Evolutionary conservation across 2,888 invertebrate species (phyloP).

Genomic region (Agrotis exclamationis): DNA sequence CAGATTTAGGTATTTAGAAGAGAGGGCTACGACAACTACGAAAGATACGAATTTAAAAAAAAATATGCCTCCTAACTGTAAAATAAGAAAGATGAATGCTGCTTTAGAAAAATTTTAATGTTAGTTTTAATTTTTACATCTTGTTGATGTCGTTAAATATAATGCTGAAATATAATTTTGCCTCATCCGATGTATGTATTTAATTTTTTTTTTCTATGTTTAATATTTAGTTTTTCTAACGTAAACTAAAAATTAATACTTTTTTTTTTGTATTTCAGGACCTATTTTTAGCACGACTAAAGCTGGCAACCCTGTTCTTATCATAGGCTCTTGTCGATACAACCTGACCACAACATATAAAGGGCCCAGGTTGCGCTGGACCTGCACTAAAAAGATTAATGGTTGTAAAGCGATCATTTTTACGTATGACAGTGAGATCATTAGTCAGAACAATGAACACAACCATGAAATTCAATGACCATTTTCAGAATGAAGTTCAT

Average conservation of each 20-base stretch:
- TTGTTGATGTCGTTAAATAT: too few relatives aligned
- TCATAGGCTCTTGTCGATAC: slow-evolving; percentile 37
- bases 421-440: slow-evolving; percentile 17
- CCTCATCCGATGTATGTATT: too few relatives aligned
- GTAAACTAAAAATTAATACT: neutral
- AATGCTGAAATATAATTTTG: too few relatives aligned
- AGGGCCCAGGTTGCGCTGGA: slow-evolving; percentile 37
- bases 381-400: slow-evolving; percentile 20
- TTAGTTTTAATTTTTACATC: too few relatives aligned
- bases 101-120: too few relatives aligned
- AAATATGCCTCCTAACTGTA: too few relatives aligned
- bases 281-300: slow-evolving; percentile 38
- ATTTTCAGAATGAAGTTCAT: neutral
- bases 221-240: too few relatives aligned
- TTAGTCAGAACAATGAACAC: slow-evolving; percentile 33
- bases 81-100: too few relatives aligned
- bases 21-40: too few relatives aligned
- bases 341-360: slow-evolving; percentile 23
- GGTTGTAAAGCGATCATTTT: slow-evolving; percentile 37
- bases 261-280: slow-evolving; percentile 32
- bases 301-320: slow-evolving; percentile 47
- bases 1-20: too few relatives aligned
- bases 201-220: too few relatives aligned
- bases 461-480: slow-evolving; percentile 19
- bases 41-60: too few relatives aligned